Evolutionary conservation across 1,140 invertebrate genomes (phyloP), one percentile per base, ranked within the genome.

Genomic region (Oedothorax gibbosus): DNA sequence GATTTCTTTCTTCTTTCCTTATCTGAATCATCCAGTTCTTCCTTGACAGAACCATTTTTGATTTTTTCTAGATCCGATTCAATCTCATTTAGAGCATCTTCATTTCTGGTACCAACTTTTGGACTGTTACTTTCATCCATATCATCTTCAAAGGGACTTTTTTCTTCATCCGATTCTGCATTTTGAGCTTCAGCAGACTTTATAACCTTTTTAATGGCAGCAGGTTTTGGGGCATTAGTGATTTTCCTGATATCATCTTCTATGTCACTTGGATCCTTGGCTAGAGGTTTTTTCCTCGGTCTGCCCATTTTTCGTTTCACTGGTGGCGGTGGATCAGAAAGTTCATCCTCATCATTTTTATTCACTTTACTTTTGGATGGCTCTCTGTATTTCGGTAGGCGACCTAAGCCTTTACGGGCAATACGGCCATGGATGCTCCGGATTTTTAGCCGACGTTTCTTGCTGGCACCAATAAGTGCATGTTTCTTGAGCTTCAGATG

Each of bases 11-110:
- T 75, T 75, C n/a, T 62, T 49, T 57, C 66, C 53, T 72, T 56
- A 57, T 81, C 50, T 60, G 68, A 68, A 54, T 12, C 53, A 7
- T 56, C 20, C 14, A n/a, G 9, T 81, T n/a, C 56, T 51, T 56
- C 50, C 11, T 18, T 68, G 14, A 60, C 20, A n/a, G 56, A 51
- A 75, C 35, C 72, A 53, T 21, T 64, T 51, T 54, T 78, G 18
- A 78, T 78, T 65, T 78, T 78, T 75, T 75, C 72, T 57, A 75
- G 15, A 75, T 75, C 72, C 15, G 54, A 75, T 57, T 75, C 53
- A 75, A 57, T 75, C 14, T 57, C 57, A 57, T 7, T 9, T 11
- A 18, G 35, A 6, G 12, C 57, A 57, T 75, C 54, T 21, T 60
- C 72, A 7, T 60, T 20, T 49, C 57, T 75, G 12, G 7, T 75